Evolutionary conservation across 2,113 vertebrate species (phyloP), one percentile per base, ranked within the genome.

Genomic region (Maccullochella peelii): DNA sequence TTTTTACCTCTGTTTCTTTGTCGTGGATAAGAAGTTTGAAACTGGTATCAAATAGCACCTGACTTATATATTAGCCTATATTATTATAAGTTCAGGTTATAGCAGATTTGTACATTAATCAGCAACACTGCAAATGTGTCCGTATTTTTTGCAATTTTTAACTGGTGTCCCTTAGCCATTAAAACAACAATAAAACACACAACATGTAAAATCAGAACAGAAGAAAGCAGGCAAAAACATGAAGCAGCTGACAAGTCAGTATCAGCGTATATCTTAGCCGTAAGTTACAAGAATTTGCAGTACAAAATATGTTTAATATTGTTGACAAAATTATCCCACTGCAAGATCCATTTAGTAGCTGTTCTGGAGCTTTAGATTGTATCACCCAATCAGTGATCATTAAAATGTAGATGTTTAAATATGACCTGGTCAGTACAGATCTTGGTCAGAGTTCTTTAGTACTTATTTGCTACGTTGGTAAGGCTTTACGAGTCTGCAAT

Each of bases 1-100:
- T 70, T 52, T 83, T 55, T 59, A 63, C 4, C 25, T 54, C 18
- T 6, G 42, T 74, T 57, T 27, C 16, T 67, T 65, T 65, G 25
- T 44, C 14, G 3, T 16, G 7, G 10, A 40, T n/a, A 62, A 65
- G 8, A 30, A 2, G 8, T 12, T 36, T 16, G 11, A 77, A 67
- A 8, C 25, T 38, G 36, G n/a, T 42, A 25, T 38, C 40, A 14
- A 52, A 27, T 8, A 25, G 25, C 27, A 3, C 15, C 6, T 9
- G 8, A 21, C 21, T 55, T 1, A 30, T 30, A 8, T 9, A 36
- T 20, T 25, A 9, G 3, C 18, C 18, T 42, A 50, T 57, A 15
- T 30, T 38, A 30, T 40, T 8, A 38, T 38, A 30, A 2, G 65
- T 6, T 72, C 11, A 23, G 27, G 12, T 42, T 8, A 6, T 10